phyloP scores from a whole-genome alignment of 1,140 invertebrate genomes.

The Zaprionus ghesquierei region DNA sequence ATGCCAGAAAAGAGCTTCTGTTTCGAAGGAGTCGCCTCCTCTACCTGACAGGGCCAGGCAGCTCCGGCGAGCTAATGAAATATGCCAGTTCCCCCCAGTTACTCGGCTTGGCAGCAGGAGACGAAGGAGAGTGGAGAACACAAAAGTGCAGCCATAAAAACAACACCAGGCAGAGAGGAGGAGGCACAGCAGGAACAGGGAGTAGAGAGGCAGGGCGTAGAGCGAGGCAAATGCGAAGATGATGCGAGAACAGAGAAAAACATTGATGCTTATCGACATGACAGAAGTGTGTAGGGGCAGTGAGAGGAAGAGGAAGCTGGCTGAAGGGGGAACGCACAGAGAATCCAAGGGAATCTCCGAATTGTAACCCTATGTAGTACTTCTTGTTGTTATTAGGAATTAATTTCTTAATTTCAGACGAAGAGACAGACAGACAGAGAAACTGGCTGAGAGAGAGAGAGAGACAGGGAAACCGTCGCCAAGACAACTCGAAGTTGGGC shows the following conservation, averaged over 20 bases:
- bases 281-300: conserved; percentile 55
- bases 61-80: conserved; percentile 58
- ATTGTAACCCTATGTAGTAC: conserved; percentile 20
- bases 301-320: neutral
- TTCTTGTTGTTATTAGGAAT: conserved; percentile 58
- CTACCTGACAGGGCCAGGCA: conserved; percentile 40
- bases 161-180: conserved; percentile 62
- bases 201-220: neutral
- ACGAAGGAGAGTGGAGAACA: conserved; percentile 48
- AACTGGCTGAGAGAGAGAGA: neutral
- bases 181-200: conserved; percentile 35
- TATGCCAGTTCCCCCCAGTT: conserved; percentile 55
- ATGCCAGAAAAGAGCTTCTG: conserved; percentile 82
- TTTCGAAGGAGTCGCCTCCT: conserved; percentile 43
- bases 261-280: conserved; percentile 82
- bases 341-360: neutral
- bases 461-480: neutral
- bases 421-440: neutral
- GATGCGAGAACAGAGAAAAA: conserved; percentile 61
- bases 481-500: neutral
- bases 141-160: conserved; percentile 82
- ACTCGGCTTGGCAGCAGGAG: neutral
- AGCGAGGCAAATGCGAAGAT: conserved; percentile 37
- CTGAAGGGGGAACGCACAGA: neutral
- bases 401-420: conserved; percentile 65